A percentile compares a stretch with the other conserved stretches of the same genome.
Conservation (phyloP, 2,888 invertebrate species). For the Ellobium chinense region DNA sequence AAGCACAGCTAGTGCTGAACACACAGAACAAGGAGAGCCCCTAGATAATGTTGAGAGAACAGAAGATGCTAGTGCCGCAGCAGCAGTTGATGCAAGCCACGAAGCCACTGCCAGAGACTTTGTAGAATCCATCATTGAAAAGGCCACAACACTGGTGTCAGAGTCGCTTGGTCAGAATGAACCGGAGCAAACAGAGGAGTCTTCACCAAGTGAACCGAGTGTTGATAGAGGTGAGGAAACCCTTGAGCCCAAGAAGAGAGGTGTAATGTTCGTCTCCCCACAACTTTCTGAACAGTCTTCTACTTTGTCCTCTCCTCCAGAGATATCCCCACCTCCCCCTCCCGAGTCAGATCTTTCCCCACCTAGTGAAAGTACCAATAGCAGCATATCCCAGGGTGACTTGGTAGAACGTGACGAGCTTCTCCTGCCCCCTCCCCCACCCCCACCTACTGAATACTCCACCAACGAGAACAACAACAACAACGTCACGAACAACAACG, state of each 20-base stretch:
- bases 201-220: background rate
- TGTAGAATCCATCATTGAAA: conserved; percentile 36
- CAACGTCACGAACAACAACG: conserved; percentile 22
- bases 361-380: conserved; percentile 8
- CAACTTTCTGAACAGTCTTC: conserved; percentile 38
- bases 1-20: background rate
- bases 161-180: conserved; percentile 16
- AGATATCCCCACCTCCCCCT: conserved; percentile 10
- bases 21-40: background rate
- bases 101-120: conserved; percentile 31
- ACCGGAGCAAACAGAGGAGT: background rate
- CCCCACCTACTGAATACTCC: background rate
- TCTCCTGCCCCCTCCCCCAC: background rate
- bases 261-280: conserved; percentile 44
- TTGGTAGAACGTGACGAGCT: conserved; percentile 23
- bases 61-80: background rate
- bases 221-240: conserved; percentile 51
- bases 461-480: conserved; percentile 31
- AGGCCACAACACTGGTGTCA: conserved; percentile 25
- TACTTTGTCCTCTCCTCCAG: conserved; percentile 7
- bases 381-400: conserved; percentile 33
- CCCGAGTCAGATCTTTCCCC: conserved; percentile 16
- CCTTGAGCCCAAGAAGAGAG: conserved; percentile 29
- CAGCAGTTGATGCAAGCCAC: background rate
- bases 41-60: background rate